A percentile compares a stretch with the other conserved stretches of the same genome.
Evolutionary conservation across 2,113 vertebrate genomes (phyloP).

Genomic region (Lamprotornis superbus): DNA sequence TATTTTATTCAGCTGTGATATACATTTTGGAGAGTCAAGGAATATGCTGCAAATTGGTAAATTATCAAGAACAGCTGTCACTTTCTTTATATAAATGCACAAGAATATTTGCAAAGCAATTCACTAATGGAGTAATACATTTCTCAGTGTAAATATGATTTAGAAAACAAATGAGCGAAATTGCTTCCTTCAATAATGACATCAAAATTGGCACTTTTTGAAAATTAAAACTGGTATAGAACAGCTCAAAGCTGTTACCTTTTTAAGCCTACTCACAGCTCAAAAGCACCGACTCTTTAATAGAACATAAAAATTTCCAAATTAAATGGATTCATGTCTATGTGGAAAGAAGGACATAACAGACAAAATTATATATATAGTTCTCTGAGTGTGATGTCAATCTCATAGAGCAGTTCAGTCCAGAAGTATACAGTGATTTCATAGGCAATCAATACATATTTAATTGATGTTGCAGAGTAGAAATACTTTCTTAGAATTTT

Average conservation of each 20-base stretch:
- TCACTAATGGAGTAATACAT: not conserved
- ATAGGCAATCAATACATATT: not conserved
- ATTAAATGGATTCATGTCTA: not conserved
- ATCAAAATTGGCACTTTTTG: not conserved
- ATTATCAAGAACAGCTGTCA: not conserved
- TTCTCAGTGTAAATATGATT: not conserved
- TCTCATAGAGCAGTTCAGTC: not conserved
- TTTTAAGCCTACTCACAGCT: not conserved
- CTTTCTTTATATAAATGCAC: not conserved
- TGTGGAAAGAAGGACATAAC: not conserved
- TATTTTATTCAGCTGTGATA: not conserved
- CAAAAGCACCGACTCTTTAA: not conserved
- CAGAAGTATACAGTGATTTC: not conserved
- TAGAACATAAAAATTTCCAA: not conserved
- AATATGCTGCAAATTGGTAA: not conserved
- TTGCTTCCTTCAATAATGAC: not conserved
- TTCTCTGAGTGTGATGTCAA: not conserved
- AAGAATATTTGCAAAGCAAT: not conserved
- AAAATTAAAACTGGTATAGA: not conserved
- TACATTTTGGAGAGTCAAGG: not conserved
- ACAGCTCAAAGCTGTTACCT: not conserved
- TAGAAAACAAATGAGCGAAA: not conserved
- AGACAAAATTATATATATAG: not conserved
- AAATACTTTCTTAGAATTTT: not conserved
- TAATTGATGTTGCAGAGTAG: not conserved